phyloP scores from a whole-genome alignment of 2,113 vertebrate genomes.

The Tachuris rubrigastra region DNA sequence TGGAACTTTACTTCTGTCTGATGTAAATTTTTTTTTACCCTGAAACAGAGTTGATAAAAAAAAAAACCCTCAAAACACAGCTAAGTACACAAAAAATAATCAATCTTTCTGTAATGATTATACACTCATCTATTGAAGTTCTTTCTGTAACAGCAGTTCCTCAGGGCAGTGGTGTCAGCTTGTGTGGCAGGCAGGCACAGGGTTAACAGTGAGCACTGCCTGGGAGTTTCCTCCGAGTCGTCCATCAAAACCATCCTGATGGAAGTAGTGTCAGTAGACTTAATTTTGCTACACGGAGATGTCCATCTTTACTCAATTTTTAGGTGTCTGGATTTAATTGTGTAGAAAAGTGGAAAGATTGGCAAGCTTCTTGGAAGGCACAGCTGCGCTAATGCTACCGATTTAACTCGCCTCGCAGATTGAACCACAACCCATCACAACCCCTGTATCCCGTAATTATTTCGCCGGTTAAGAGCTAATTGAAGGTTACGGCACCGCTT shows the following conservation, averaged over 20 bases:
- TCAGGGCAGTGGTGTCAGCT: background rate
- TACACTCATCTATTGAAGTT: background rate
- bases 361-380: background rate
- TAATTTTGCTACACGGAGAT: rapidly evolving
- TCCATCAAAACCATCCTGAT: rapidly evolving
- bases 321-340: background rate
- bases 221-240: background rate
- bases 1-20: background rate
- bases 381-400: rapidly evolving
- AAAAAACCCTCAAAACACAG: background rate
- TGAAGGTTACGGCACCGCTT: background rate
- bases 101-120: background rate
- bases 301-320: background rate
- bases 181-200: background rate
- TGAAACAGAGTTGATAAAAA: background rate
- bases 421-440: background rate
- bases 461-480: too few species aligned
- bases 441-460: rapidly evolving
- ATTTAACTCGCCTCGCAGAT: background rate
- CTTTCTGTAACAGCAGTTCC: background rate
- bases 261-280: rapidly evolving
- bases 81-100: too few species aligned
- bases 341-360: rapidly evolving
- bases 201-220: background rate
- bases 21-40: rapidly evolving